These are phyloP conservation scores for Campoplex nolae DNA, from an alignment of 2,888 invertebrate genomes.

Conservation along the genomic window DNA sequence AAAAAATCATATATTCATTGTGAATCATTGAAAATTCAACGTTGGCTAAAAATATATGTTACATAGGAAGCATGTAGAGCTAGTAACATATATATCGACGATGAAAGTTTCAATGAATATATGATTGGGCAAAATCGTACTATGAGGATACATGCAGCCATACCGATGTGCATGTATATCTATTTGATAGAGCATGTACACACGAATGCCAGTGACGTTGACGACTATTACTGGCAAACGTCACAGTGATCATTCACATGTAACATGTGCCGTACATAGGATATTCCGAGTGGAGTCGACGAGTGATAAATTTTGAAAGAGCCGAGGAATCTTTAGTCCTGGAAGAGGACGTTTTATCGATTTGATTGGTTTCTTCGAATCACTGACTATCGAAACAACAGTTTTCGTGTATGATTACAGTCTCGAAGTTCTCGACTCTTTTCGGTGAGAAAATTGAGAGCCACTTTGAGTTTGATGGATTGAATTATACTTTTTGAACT, in stretches of 20 bases:
- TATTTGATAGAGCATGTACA: slow-evolving; percentile 32
- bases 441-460: not conserved
- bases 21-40: slow-evolving; percentile 41
- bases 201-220: slow-evolving; percentile 49
- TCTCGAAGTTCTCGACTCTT: not conserved
- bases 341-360: not conserved
- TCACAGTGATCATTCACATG: slow-evolving; percentile 18
- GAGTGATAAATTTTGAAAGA: not conserved
- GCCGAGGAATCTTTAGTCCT: no score
- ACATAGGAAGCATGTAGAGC: slow-evolving; percentile 6
- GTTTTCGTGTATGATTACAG: not conserved
- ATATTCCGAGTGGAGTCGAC: not conserved
- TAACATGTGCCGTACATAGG: not conserved
- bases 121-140: slow-evolving; percentile 45
- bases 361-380: not conserved
- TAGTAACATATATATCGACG: slow-evolving; percentile 28
- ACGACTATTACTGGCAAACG: slow-evolving; percentile 46
- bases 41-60: not conserved
- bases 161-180: not conserved
- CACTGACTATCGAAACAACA: not conserved
- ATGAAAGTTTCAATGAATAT: slow-evolving; percentile 62
- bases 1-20: not conserved
- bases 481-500: no score
- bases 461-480: not conserved
- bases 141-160: slow-evolving; percentile 27